These are phyloP conservation scores for Rhizoglyphus robini DNA, from an alignment of 1,140 invertebrate species.

Conservation along the genomic window DNA sequence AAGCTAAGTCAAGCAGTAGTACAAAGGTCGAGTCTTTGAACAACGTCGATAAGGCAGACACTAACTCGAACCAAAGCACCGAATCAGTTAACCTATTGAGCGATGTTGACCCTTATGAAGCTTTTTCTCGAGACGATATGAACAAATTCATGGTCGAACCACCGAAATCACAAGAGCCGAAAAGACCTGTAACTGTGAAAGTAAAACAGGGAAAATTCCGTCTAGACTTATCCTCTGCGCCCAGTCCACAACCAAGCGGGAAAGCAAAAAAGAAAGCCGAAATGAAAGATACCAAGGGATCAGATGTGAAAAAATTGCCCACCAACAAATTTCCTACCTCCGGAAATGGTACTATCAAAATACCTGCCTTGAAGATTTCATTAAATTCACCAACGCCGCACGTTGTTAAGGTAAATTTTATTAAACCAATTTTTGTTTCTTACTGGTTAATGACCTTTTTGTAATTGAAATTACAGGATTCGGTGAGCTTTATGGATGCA, in stretches of 20 bases:
- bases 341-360: too few species aligned
- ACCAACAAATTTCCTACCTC: too few species aligned
- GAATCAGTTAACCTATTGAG: not conserved
- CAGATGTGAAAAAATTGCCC: not conserved
- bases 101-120: not conserved
- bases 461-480: not conserved
- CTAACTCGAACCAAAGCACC: not conserved
- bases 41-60: not conserved
- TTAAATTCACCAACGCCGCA: not conserved
- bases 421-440: not conserved
- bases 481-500: constrained; percentile 12
- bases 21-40: not conserved
- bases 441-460: not conserved
- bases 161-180: not conserved
- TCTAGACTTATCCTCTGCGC: not conserved
- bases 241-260: not conserved
- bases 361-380: too few species aligned
- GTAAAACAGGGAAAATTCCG: constrained; percentile 15
- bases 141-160: not conserved
- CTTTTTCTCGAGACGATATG: not conserved
- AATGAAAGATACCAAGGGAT: not conserved
- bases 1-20: not conserved
- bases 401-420: not conserved
- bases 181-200: constrained; percentile 6
- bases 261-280: not conserved